Evolutionary conservation across 2,888 invertebrate species (phyloP).

Genomic region (Pegoplata infirma): DNA sequence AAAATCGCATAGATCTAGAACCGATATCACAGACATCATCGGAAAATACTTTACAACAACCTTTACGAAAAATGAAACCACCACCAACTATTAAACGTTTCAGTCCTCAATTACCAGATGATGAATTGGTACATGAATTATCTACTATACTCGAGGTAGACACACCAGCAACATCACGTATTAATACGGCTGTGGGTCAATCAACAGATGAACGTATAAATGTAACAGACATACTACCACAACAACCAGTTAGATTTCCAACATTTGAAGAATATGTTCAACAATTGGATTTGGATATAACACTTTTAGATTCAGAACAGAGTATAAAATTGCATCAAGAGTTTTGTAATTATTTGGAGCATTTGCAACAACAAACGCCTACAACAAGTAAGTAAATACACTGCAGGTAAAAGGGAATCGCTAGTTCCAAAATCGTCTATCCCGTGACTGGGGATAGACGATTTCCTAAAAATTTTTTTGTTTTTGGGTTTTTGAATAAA

Average conservation of each 20-base stretch:
- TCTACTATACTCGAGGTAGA: slow-evolving; percentile 85
- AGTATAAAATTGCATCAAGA: slow-evolving; percentile 77
- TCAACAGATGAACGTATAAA: slow-evolving; percentile 21
- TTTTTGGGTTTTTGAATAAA: too few relatives aligned
- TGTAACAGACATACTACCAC: background rate
- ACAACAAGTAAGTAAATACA: slow-evolving; percentile 49
- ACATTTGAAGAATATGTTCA: slow-evolving; percentile 79
- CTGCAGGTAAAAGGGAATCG: too few relatives aligned
- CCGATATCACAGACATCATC: slow-evolving; percentile 66
- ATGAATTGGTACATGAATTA: slow-evolving; percentile 80
- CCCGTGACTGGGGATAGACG: too few relatives aligned
- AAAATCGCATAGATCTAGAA: slow-evolving; percentile 67
- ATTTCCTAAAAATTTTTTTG: too few relatives aligned
- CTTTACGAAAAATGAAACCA: slow-evolving; percentile 65
- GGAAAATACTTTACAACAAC: slow-evolving; percentile 19
- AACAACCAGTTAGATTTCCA: slow-evolving; percentile 67
- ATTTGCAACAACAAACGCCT: slow-evolving; percentile 53
- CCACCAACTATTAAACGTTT: slow-evolving; percentile 74
- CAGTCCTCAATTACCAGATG: slow-evolving; percentile 75
- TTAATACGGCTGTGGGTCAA: slow-evolving; percentile 62
- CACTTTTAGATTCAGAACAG: slow-evolving; percentile 75
- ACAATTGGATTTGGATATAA: slow-evolving; percentile 77
- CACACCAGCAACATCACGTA: slow-evolving; percentile 81
- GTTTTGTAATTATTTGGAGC: slow-evolving; percentile 68
- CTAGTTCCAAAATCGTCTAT: too few relatives aligned